phyloP scores from a whole-genome alignment of 2,888 invertebrate species.

The Lucinisca nassula region DNA sequence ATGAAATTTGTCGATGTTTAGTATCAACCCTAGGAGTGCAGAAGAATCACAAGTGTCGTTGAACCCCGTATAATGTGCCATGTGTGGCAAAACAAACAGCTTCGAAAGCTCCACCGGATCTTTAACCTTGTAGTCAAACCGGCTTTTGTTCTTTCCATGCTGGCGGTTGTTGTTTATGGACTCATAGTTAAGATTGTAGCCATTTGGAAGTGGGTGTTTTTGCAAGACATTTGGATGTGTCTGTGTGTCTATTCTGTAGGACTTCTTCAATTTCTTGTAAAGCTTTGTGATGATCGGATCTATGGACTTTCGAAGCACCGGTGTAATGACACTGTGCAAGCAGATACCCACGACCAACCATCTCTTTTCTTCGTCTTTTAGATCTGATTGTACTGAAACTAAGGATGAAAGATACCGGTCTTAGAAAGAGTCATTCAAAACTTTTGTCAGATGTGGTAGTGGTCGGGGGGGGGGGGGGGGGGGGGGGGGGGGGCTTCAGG shows the following conservation, averaged over 20 bases:
- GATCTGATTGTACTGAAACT: background rate
- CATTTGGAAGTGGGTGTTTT: constrained; percentile 6
- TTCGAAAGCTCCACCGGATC: constrained; percentile 55
- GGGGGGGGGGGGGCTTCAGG: too few relatives aligned
- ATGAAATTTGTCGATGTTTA: constrained; percentile 34
- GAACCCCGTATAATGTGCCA: constrained; percentile 57
- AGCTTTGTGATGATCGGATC: constrained; percentile 10
- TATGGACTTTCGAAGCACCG: constrained; percentile 42
- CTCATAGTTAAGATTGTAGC: constrained; percentile 50
- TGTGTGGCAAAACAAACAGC: constrained; percentile 45
- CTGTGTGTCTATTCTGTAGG: constrained; percentile 47
- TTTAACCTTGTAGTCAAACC: constrained; percentile 34
- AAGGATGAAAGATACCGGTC: background rate
- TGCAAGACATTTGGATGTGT: constrained; percentile 13
- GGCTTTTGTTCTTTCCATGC: background rate
- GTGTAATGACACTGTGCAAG: constrained; percentile 51
- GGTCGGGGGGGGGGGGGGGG: too few relatives aligned
- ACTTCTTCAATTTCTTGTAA: constrained; percentile 11
- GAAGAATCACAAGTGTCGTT: constrained; percentile 56
- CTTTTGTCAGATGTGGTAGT: too few relatives aligned
- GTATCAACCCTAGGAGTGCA: constrained; percentile 44
- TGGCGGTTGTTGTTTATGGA: constrained; percentile 51
- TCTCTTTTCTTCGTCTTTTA: constrained; percentile 47
- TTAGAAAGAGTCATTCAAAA: too few relatives aligned
- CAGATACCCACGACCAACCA: constrained; percentile 61